Evolutionary conservation across 92 coral and sea anemone species (phyloP), one percentile per base, ranked within the genome.

Genomic region (Anthopleura xanthogrammica): DNA sequence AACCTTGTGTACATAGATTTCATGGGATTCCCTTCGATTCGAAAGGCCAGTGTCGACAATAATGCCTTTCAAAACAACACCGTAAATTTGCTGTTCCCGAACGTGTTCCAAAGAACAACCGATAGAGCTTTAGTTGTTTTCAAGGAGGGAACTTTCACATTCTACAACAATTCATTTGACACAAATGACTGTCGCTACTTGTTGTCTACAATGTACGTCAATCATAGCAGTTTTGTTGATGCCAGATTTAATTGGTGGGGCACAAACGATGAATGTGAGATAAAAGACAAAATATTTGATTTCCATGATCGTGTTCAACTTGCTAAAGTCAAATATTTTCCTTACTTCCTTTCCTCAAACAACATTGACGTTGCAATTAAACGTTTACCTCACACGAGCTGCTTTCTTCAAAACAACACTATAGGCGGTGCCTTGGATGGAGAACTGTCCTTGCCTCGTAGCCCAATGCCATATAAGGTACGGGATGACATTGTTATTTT

Each of bases 191-290:
- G 78, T 52, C 50, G 77, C 5, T 81, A 70, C 7, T 85, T 91
- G 79, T 23, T 90, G 20, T 77, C 89, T 16, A 79, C 94, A 11
- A 13, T 79, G 79, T 78, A 50, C 52, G 43, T 17, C 48, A 80
- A 88, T 74, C 71, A 52, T 36, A 42, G 62, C 66, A 77, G 43
- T 4, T 64, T 39, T 36, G 80, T 90, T 62, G 87, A 87, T 68
- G 97, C 90, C 0, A 85, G 76, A 62, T 56, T 52, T 46, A 93
- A 93, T 66, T 93, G 97, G 97, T 93, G 94, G 94, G 97, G 89
- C n/a, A 52, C 94, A 3, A n/a, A 39, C 12, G 64, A 90, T 5
- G 85, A 80, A 50, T 87, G 92, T 40, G 52, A 42, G 55, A 86
- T 93, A 54, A 43, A 66, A 16, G 90, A 80, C 76, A 90, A 65